Base-by-base conservation (phyloP, 2,113 vertebrate species). In the Barnardius zonarius region DNA sequence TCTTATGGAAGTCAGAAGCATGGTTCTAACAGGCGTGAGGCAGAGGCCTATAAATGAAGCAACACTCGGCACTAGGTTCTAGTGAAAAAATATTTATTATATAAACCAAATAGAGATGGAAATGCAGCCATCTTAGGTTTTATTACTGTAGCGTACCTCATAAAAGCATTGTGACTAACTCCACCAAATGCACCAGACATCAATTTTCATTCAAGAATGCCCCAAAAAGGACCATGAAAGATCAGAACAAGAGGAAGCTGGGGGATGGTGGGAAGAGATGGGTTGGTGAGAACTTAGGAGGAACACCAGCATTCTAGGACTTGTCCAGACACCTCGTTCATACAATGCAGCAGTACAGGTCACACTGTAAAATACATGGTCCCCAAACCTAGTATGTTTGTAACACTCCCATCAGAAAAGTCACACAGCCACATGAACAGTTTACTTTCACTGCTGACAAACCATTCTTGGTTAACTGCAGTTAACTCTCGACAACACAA, bases 191-290 rank as follows among this genome's bases (percentile, higher is more conserved):
- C 31, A 39, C 19, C 39, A 55, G 33, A 48, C 75, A 54, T 5
- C 5, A 20, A 20, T 61, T 69, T 86, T 44, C 35, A 35, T 7
- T n/a, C 2, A 69, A 75, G 13, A 88, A 84, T 1, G 3, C 51
- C 44, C 19, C 8, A 25, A 46, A 64, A 35, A 0, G 0, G 43
- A 54, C 28, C 7, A 17, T 20, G 31, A 23, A 17, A 4, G 5
- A 79, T 22, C 39, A 48, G 19, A 43, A 17, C 22, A 17, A 44
- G 12, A 16, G 19, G 27, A 67, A 27, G 9, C 5, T 31, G 5
- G 2, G 9, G 5, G 3, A 5, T 15, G 2, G 12, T 6, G 4
- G 9, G 4, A 30, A 20, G 7, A 28, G 35, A 33, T 0, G 1
- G 8, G 11, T 10, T 70, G 14, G 5, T 3, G 2, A 83, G 16